Conservation (phyloP, 1,140 invertebrate genomes). For the Lerema accius region DNA sequence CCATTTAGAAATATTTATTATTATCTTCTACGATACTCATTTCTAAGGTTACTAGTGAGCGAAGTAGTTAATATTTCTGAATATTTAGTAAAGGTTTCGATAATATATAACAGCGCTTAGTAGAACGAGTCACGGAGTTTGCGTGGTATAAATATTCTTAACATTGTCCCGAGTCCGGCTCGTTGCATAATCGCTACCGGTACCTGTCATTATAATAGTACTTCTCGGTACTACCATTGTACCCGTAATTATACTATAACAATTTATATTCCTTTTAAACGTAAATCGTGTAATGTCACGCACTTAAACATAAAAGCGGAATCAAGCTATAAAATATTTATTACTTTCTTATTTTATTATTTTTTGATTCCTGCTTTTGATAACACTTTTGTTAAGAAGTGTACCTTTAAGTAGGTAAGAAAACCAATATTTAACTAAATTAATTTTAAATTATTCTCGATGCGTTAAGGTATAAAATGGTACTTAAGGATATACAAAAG, state of each 20-base stretch:
- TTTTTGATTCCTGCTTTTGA: conserved; percentile 1
- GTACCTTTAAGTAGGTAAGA: no score
- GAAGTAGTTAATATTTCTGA: background rate
- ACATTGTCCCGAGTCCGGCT: conserved; percentile 74
- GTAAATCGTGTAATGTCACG: conserved; percentile 33
- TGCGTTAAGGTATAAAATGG: no score
- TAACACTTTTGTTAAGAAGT: no score
- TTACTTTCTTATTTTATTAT: conserved; percentile 7
- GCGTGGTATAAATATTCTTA: conserved; percentile 60
- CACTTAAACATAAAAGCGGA: background rate
- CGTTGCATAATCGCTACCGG: conserved; percentile 70
- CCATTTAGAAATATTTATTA: no score
- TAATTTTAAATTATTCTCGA: no score
- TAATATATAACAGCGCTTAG: conserved; percentile 2
- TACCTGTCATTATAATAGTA: conserved; percentile 54
- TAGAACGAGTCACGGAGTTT: conserved; percentile 62
- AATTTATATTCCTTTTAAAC: conserved; percentile 51
- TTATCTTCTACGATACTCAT: no score
- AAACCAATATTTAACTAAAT: no score
- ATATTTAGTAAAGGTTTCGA: background rate
- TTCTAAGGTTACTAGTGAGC: no score
- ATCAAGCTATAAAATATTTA: conserved; percentile 3
- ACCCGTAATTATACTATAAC: conserved; percentile 54
- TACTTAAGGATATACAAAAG: no score
- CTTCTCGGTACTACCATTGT: conserved; percentile 55